Evolutionary conservation across 1,140 invertebrate genomes (phyloP), one percentile per base, ranked within the genome.

Genomic region (Diuraphis noxia): DNA sequence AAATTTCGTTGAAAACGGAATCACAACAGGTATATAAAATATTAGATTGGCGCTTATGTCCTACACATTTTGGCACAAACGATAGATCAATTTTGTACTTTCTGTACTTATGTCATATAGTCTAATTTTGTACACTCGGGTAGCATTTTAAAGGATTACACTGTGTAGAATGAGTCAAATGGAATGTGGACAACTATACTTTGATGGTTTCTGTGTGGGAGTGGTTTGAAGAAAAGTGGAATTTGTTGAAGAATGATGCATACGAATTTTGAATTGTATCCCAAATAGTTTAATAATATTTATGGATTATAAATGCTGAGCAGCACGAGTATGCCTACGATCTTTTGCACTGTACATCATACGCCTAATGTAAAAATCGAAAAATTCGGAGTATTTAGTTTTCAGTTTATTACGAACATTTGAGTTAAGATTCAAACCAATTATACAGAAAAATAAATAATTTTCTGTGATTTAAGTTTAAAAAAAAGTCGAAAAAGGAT

Each of bases 211-310:
- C 63, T 40, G 41, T 52, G 30, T 72, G 17, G 6, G 56, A 56
- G 7, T 34, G 6, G 56, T 30, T 23, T 25, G 19, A 30, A 40
- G 25, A 4, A 63, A 38, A 5, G 36, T 87, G 34, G 7, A n/a
- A 52, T 19, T 34, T 49, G 34, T 87, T 52, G 8, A 30, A n/a
- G 17, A 43, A 77, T 23, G 38, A 63, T 72, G 30, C 38, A 23
- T 49, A 30, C 17, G 2, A 72, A 72, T n/a, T 79, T 79, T 81
- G 34, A 43, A 72, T 10, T 21, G 25, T 21, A 3, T 21, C 72
- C 72, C 79, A 90, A 90, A 77, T 90, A 79, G 72, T 90, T 90
- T 46, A 43, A 90, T 36, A 34, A 90, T 90, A 79, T 90, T 90
- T n/a, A 34, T 6, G 2, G 41, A 49, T 49, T 86, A 13, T 8